Base-by-base conservation (phyloP, 1,140 invertebrate species). In the Drosophila repleta region DNA sequence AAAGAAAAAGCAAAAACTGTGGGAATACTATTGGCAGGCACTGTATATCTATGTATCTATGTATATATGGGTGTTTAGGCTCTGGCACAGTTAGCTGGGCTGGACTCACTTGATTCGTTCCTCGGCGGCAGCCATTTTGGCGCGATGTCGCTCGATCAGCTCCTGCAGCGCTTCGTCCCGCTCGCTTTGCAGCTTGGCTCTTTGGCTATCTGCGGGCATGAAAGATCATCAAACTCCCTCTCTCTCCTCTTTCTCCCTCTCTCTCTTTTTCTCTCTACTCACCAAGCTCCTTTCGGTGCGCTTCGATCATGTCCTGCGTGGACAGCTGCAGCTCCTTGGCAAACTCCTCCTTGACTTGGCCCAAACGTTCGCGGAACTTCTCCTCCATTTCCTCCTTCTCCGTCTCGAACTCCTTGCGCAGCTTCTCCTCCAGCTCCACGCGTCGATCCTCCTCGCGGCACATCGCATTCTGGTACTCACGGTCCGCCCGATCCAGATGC, bases 231-330 rank as follows among this genome's bases (percentile, higher is more conserved):
- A 8, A 24, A 24, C 24, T 24, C 2, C 24, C 24, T 24, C 24
- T 7, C 1, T 29, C 29, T 3, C 26, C 7, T 29, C 29, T 29
- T 2, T 24, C 4, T 24, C 2, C 4, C 2, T 6, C 29, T 3
- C 26, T 29, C 7, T 29, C 29, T 29, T 2, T 24, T 24, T 24
- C 2, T 24, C 2, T 6, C 21, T 21, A 24, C 65, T 32, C 88
- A 95, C 94, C 93, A 78, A 95, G 79, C 91, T 95, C 93, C 73
- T 93, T 91, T 64, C 93, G 92, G 87, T 95, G 93, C 58, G 93
- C 81, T 24, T 93, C 89, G 18, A 92, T 88, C 65, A 95, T 80
- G 74, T 94, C 93, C 79, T 95, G 94, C 11, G 83, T 92, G 43
- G 80, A 76, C 1, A 79, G 55, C 52, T 85, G 88, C 60, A 92